Percentiles rank a stretch among this genome's conserved stretches.
These are phyloP conservation scores for Zootoca vivipara DNA, from an alignment of 2,113 vertebrate species.

Conservation along the genomic window DNA sequence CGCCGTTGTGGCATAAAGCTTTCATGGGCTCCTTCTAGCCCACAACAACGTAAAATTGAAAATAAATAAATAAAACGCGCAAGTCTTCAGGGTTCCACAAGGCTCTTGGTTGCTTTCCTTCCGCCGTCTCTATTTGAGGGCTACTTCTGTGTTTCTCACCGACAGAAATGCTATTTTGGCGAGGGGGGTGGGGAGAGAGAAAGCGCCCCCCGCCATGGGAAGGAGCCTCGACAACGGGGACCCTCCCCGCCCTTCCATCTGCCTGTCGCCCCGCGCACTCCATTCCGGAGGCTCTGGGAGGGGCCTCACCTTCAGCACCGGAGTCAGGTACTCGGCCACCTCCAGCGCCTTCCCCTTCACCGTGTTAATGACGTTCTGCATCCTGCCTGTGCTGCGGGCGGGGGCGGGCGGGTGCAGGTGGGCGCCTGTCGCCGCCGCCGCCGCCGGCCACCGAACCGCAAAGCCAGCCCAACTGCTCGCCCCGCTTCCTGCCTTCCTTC, in stretches of 20 bases:
- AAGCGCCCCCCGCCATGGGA: neutral
- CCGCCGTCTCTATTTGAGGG: neutral
- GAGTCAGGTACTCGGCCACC: conserved; percentile 95
- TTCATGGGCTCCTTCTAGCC: too few species aligned
- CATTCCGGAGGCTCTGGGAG: neutral
- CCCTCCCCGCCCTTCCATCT: neutral
- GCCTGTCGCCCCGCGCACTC: neutral
- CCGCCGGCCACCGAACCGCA: neutral
- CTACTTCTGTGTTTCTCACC: neutral
- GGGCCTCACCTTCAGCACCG: conserved; percentile 91
- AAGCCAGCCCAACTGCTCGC: neutral
- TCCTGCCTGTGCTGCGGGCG: conserved; percentile 57
- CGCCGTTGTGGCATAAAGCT: too few species aligned
- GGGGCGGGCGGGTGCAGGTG: neutral
- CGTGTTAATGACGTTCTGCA: conserved; percentile 98
- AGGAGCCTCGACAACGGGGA: neutral
- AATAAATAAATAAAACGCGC: too few species aligned
- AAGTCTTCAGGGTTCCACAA: neutral
- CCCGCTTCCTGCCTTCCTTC: neutral
- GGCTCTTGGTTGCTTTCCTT: neutral
- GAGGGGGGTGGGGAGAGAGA: neutral
- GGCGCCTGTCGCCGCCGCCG: neutral
- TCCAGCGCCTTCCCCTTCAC: conserved; percentile 96
- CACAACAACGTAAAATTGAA: too few species aligned
- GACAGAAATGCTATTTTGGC: neutral